phyloP scores from a whole-genome alignment of 2,888 invertebrate species.

The Salpingus planirostris region DNA sequence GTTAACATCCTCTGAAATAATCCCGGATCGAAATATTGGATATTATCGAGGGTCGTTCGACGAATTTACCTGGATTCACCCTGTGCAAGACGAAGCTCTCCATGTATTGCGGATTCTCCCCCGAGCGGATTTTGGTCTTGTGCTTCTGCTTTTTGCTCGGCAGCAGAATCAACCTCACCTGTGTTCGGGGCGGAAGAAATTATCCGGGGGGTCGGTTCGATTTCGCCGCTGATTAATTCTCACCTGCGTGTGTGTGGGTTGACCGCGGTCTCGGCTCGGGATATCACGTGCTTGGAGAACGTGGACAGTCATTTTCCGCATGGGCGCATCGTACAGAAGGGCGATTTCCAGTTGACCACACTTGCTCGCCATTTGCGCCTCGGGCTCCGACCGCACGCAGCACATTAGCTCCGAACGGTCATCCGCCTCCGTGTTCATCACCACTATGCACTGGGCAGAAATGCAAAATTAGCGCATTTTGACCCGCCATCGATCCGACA shows the following conservation, averaged over 20 bases:
- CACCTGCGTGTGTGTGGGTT: slow-evolving; percentile 62
- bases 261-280: slow-evolving; percentile 59
- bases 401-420: slow-evolving; percentile 32
- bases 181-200: no score
- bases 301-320: slow-evolving; percentile 86
- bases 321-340: slow-evolving; percentile 81
- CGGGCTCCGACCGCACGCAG: slow-evolving; percentile 35
- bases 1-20: slow-evolving; percentile 82
- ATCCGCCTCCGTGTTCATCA: slow-evolving; percentile 39
- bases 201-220: no score
- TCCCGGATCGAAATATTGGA: slow-evolving; percentile 12
- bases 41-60: no score
- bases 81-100: slow-evolving; percentile 86
- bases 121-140: slow-evolving; percentile 86
- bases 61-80: slow-evolving; percentile 69
- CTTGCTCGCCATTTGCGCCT: slow-evolving; percentile 47
- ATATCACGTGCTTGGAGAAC: slow-evolving; percentile 80
- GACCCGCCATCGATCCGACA: no score
- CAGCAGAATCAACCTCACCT: slow-evolving; percentile 80
- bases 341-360: slow-evolving; percentile 82
- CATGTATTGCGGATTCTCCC: slow-evolving; percentile 87
- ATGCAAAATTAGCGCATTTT: no score
- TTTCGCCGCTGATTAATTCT: no score
- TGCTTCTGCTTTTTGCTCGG: slow-evolving; percentile 91
- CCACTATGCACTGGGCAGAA: slow-evolving; percentile 49